Evolutionary conservation across 2,113 vertebrate species (phyloP).

Genomic region (Daubentonia madagascariensis): DNA sequence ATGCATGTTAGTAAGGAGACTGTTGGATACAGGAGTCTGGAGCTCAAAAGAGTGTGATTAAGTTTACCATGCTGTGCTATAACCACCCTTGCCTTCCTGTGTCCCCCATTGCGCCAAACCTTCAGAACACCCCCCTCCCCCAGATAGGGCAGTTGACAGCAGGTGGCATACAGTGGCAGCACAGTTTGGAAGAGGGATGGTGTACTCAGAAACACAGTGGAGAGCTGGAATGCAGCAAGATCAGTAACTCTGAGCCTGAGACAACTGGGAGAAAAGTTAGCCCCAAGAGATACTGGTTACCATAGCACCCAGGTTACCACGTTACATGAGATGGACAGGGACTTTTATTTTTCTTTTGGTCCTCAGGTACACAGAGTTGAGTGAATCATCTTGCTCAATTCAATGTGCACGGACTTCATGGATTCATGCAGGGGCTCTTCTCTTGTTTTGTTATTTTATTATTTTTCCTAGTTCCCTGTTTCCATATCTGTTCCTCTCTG

Average conservation of each 20-base stretch:
- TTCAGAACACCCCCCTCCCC: not conserved
- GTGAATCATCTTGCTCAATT: not conserved
- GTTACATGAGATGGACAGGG: not conserved
- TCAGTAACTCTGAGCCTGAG: not conserved
- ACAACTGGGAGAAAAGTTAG: not conserved
- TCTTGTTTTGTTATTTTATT: not conserved
- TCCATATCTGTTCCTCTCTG: not conserved
- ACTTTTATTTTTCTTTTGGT: not conserved
- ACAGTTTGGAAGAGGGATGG: not conserved
- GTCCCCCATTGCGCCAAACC: not conserved
- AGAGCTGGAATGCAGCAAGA: not conserved
- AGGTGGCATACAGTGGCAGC: fast-evolving
- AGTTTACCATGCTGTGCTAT: not conserved
- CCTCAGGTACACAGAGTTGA: not conserved
- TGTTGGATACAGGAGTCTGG: not conserved
- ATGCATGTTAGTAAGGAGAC: not conserved
- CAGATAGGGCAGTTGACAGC: too few relatives aligned
- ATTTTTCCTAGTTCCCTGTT: not conserved
- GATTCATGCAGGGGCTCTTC: not conserved
- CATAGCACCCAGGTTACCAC: not conserved
- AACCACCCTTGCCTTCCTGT: not conserved
- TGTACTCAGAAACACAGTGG: not conserved
- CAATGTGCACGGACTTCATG: not conserved
- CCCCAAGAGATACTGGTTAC: not conserved
- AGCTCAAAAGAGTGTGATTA: not conserved